Percentiles rank a stretch among this genome's conserved stretches.
phyloP scores from a whole-genome alignment of 2,113 vertebrate species.

The Cyphomyrus plagiostoma region DNA sequence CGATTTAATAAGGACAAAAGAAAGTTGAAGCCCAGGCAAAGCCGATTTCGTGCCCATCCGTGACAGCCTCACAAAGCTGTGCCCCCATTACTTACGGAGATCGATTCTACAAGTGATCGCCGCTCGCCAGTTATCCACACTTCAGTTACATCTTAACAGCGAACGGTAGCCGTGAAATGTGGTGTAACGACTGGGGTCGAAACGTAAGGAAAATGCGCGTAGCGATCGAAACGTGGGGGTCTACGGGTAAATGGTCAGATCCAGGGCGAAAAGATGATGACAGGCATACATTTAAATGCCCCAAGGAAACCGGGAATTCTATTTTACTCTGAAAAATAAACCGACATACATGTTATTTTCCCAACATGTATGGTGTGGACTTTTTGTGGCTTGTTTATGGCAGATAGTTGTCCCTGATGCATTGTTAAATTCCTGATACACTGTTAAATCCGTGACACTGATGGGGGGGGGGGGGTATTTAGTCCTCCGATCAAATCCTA shows the following conservation, averaged over 20 bases:
- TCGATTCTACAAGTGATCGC: conserved; percentile 18
- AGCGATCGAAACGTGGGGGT: neutral
- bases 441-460: neutral
- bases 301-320: neutral
- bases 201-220: neutral
- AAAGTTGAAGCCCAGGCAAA: conserved; percentile 34
- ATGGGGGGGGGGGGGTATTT: neutral
- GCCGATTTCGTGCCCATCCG: conserved; percentile 5
- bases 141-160: neutral
- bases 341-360: neutral
- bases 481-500: neutral
- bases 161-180: neutral
- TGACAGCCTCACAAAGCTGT: neutral
- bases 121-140: neutral
- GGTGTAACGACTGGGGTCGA: neutral
- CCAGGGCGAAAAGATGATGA: neutral
- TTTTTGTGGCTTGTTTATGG: neutral
- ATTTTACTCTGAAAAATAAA: neutral
- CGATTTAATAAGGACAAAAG: conserved; percentile 28
- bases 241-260: neutral
- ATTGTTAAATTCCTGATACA: neutral
- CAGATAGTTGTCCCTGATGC: neutral
- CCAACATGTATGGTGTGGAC: neutral
- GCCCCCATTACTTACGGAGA: neutral
- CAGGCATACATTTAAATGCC: neutral